These are phyloP conservation scores for Xiphophorus hellerii DNA, from an alignment of 2,113 vertebrate species.

Conservation along the genomic window DNA sequence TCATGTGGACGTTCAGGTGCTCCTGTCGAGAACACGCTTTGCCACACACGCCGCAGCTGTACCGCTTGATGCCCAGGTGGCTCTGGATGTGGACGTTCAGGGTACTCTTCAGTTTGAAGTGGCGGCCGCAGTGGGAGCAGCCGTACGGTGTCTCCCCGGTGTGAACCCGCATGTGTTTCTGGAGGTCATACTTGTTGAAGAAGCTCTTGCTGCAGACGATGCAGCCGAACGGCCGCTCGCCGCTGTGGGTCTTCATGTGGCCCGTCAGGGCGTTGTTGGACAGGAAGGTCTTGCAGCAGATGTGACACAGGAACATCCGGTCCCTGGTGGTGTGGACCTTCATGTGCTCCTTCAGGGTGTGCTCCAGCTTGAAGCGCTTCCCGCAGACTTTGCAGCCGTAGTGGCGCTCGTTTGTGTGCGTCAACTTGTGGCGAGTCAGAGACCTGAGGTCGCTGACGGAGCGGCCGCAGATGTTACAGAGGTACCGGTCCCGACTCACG, in stretches of 20 bases:
- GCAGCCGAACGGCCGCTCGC: constrained; percentile 29
- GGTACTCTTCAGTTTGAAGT: constrained; percentile 40
- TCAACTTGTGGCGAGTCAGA: constrained; percentile 36
- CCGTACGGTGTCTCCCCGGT: constrained; percentile 32
- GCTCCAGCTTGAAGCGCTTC: constrained; percentile 38
- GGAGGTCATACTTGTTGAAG: constrained; percentile 18
- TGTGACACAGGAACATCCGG: constrained; percentile 44
- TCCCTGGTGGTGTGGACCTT: constrained; percentile 49
- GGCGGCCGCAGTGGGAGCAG: constrained; percentile 45
- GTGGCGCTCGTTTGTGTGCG: constrained; percentile 35
- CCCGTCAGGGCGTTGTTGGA: neutral
- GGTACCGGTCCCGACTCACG: neutral
- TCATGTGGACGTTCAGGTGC: constrained; percentile 28
- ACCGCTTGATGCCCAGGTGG: constrained; percentile 34
- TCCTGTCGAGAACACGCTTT: constrained; percentile 28
- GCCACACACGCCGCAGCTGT: constrained; percentile 18
- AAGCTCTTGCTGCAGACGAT: constrained; percentile 33
- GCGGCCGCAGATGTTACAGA: constrained; percentile 43
- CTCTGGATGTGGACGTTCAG: constrained; percentile 42
- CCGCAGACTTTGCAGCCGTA: constrained; percentile 50
- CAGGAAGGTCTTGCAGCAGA: constrained; percentile 61
- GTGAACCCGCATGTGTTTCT: constrained; percentile 21
- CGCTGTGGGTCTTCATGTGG: constrained; percentile 47
- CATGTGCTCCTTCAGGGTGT: constrained; percentile 35
- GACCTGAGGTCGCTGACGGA: constrained; percentile 26